Conservation (phyloP, 2,888 invertebrate species). For the Hesperia comma region DNA sequence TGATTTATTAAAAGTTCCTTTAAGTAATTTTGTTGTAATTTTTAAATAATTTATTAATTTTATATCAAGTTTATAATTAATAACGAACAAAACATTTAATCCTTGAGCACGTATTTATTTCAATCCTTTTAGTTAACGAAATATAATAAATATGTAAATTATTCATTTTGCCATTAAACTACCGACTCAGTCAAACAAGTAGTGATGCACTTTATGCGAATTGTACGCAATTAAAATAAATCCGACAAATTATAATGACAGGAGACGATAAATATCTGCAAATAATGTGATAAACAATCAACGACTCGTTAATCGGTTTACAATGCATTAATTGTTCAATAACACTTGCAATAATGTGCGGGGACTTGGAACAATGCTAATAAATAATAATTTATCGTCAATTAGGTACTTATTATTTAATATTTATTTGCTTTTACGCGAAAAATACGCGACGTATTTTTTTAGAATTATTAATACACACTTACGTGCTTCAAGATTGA, state of each 20-base stretch:
- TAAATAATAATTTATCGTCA: neutral
- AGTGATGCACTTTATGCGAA: neutral
- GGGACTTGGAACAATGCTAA: neutral
- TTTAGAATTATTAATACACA: too few species aligned
- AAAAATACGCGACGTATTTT: too few species aligned
- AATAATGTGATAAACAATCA: constrained; percentile 18
- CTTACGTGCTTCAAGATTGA: too few species aligned
- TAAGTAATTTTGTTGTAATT: too few species aligned
- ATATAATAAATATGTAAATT: too few species aligned
- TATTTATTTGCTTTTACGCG: too few species aligned
- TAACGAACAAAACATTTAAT: too few species aligned
- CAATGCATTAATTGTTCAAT: constrained; percentile 23
- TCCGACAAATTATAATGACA: constrained; percentile 18
- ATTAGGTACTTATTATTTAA: too few species aligned
- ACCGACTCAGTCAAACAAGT: neutral
- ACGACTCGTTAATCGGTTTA: constrained; percentile 17
- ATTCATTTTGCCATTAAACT: neutral
- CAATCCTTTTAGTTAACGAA: neutral
- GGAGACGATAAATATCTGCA: constrained; percentile 18
- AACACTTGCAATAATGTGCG: neutral
- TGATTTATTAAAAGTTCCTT: too few species aligned
- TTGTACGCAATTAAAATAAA: constrained; percentile 17
- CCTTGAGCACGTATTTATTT: too few species aligned
- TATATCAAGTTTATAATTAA: too few species aligned
- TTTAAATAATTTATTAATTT: too few species aligned